A percentile compares a stretch with the other conserved stretches of the same genome.
Conservation (phyloP, 1,140 invertebrate species). For the Trachymyrmex cornetzi region DNA sequence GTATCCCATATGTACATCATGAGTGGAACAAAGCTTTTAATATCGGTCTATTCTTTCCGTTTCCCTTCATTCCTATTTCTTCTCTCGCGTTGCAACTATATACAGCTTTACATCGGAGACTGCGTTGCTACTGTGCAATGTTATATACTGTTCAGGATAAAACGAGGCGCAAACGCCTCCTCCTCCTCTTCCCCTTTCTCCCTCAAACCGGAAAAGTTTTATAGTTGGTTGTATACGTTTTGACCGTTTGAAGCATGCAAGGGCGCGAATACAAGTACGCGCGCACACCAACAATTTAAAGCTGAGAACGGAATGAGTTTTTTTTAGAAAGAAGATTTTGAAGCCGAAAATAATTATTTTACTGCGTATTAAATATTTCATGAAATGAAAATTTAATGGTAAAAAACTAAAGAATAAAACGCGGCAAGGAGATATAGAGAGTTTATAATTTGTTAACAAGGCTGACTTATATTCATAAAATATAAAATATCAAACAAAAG, state of each 20-base stretch:
- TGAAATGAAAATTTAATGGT: neutral
- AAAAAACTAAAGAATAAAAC: neutral
- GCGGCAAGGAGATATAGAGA: neutral
- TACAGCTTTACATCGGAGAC: conserved; percentile 19
- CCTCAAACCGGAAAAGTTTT: conserved; percentile 57
- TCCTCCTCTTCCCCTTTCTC: neutral
- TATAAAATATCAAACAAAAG: neutral
- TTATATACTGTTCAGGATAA: conserved; percentile 62
- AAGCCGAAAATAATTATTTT: neutral
- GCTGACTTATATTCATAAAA: neutral
- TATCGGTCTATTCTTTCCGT: conserved; percentile 41
- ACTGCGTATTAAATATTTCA: neutral
- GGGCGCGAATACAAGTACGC: neutral
- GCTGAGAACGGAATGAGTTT: neutral
- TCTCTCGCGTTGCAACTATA: conserved; percentile 40
- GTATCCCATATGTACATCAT: conserved; percentile 24
- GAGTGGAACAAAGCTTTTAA: conserved; percentile 47
- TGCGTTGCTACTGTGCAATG: conserved; percentile 14
- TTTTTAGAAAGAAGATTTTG: conserved; percentile 6
- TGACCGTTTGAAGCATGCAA: conserved; percentile 37
- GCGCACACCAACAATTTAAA: conserved; percentile 5
- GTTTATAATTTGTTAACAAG: neutral
- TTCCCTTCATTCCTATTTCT: conserved; percentile 16
- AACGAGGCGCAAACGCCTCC: conserved; percentile 52
- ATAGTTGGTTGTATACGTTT: conserved; percentile 58